phyloP scores from a whole-genome alignment of 2,888 invertebrate species.

The Nomada fabriciana region DNA sequence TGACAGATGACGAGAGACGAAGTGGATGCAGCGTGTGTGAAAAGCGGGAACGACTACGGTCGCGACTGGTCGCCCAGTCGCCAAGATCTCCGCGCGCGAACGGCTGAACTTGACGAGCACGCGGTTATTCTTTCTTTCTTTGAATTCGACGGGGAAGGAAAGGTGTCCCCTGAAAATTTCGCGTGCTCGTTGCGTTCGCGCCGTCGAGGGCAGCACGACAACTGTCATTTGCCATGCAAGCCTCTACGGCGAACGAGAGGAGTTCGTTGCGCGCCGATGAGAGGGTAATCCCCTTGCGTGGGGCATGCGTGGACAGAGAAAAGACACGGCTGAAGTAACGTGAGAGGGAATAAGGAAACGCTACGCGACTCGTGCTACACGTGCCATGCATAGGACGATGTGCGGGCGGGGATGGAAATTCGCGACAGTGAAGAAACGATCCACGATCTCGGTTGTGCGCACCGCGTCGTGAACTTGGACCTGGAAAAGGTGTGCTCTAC shows the following conservation, averaged over 20 bases:
- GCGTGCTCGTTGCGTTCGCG: constrained; percentile 46
- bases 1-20: constrained; percentile 72
- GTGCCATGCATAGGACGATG: constrained; percentile 16
- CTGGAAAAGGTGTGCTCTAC: neutral
- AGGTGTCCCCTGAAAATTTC: constrained; percentile 35
- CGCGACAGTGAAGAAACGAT: neutral
- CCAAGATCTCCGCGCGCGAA: constrained; percentile 29
- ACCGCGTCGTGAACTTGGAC: neutral
- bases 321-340: neutral
- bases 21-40: constrained; percentile 74
- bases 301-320: constrained; percentile 26
- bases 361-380: constrained; percentile 9
- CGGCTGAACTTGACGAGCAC: constrained; percentile 51
- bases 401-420: no score
- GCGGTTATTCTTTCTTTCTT: neutral
- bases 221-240: constrained; percentile 57
- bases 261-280: constrained; percentile 41
- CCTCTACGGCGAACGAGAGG: constrained; percentile 38
- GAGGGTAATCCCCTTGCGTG: constrained; percentile 43
- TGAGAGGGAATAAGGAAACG: neutral
- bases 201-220: constrained; percentile 33
- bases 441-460: no score
- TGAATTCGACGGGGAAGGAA: constrained; percentile 2
- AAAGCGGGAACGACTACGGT: constrained; percentile 60
- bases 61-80: constrained; percentile 42